phyloP scores from a whole-genome alignment of 1,140 invertebrate genomes.

The Neodiprion virginianus region DNA sequence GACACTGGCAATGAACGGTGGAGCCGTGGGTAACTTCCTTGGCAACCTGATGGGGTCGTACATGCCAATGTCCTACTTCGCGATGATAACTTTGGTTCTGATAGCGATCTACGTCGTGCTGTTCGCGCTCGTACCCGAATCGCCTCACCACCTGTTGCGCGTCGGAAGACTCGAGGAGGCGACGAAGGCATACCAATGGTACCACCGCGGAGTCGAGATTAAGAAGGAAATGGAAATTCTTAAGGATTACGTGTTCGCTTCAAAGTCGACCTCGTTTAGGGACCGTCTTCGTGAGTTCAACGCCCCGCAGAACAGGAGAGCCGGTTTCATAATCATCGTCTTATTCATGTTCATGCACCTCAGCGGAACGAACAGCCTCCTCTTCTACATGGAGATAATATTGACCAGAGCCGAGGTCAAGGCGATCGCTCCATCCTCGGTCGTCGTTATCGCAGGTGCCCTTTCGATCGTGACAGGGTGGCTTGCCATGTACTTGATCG shows the following conservation, averaged over 20 bases:
- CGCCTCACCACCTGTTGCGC: constrained; percentile 7
- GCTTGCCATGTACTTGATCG: constrained; percentile 36
- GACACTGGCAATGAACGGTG: constrained; percentile 24
- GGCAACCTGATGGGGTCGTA: not conserved
- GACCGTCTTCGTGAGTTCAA: not conserved
- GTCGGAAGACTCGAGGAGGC: not conserved
- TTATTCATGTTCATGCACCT: constrained; percentile 32
- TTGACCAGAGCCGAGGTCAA: constrained; percentile 38
- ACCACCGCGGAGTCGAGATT: not conserved
- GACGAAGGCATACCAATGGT: not conserved
- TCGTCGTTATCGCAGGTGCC: constrained; percentile 40
- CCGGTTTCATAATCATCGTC: not conserved
- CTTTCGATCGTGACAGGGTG: constrained; percentile 34
- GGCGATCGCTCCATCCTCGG: constrained; percentile 35
- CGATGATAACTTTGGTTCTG: not conserved
- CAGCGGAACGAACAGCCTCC: constrained; percentile 41
- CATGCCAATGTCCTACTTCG: not conserved
- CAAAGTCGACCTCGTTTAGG: not conserved
- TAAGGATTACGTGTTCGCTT: not conserved
- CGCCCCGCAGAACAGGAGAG: not conserved
- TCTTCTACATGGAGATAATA: constrained; percentile 48
- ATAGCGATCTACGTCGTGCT: not conserved
- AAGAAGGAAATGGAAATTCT: constrained; percentile 4
- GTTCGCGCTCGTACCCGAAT: not conserved
- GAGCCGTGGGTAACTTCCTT: not conserved